A percentile compares a stretch with the other conserved stretches of the same genome.
Conservation (phyloP, 2,797 vertebrate genomes). For the Amphiprion clarkii region DNA sequence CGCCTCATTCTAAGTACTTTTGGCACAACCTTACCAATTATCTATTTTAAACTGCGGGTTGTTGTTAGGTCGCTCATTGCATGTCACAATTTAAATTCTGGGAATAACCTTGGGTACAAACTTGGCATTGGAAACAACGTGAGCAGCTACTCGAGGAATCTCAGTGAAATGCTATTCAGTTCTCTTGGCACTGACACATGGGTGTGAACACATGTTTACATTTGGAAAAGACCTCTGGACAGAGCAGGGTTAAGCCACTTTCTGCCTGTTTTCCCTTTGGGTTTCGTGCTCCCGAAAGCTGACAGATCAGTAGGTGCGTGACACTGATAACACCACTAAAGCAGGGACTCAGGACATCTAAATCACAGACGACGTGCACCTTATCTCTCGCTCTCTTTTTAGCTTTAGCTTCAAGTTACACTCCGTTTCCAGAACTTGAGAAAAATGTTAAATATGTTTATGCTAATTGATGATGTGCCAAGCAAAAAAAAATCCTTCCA, state of each 20-base stretch:
- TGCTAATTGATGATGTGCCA: slow-evolving; percentile 38
- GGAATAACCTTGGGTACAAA: slow-evolving; percentile 36
- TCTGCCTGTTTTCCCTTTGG: slow-evolving; percentile 24
- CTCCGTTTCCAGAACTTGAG: slow-evolving; percentile 27
- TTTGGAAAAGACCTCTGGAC: slow-evolving; percentile 14
- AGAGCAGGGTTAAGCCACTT: slow-evolving; percentile 37
- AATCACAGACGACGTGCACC: slow-evolving; percentile 26
- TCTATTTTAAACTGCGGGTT: slow-evolving; percentile 10
- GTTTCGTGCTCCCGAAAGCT: slow-evolving; percentile 28
- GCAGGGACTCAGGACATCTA: slow-evolving; percentile 32
- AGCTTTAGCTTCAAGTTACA: slow-evolving; percentile 17
- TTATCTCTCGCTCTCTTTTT: background rate
- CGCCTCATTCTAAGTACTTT: background rate
- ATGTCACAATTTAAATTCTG: slow-evolving; percentile 17
- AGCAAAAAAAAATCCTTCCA: slow-evolving; percentile 41
- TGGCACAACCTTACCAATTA: background rate
- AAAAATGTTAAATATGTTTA: slow-evolving; percentile 47
- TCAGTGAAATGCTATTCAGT: background rate
- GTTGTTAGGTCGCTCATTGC: slow-evolving; percentile 8
- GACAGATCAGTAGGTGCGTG: slow-evolving; percentile 35
- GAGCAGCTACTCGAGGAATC: slow-evolving; percentile 9
- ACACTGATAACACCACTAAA: slow-evolving; percentile 38
- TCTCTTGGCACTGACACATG: slow-evolving; percentile 7
- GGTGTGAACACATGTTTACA: slow-evolving; percentile 44
- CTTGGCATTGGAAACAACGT: background rate